Percentiles rank a stretch among this genome's conserved stretches.
Conservation (phyloP, 2,888 invertebrate genomes). For the Sinotaia quadrata region DNA sequence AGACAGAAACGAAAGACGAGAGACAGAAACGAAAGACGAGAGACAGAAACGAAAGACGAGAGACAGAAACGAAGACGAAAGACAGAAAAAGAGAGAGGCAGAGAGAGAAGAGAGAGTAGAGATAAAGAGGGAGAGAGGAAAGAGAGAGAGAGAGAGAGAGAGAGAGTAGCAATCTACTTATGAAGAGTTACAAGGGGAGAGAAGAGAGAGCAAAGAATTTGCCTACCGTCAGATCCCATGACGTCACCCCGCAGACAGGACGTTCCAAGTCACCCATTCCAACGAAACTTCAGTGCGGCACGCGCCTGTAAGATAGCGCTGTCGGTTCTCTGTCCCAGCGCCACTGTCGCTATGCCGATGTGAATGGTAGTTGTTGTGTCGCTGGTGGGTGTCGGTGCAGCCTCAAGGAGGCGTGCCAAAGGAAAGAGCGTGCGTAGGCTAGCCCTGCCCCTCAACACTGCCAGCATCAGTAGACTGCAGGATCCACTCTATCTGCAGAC, state of each 20-base stretch:
- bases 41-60: background rate
- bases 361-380: background rate
- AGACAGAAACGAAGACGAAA: constrained; percentile 3
- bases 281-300: too few species aligned
- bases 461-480: too few species aligned
- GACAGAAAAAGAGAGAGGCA: background rate
- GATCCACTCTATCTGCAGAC: too few species aligned
- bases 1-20: constrained; percentile 10
- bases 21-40: constrained; percentile 3
- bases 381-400: constrained; percentile 2
- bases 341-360: background rate
- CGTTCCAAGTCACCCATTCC: too few species aligned
- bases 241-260: background rate
- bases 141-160: constrained; percentile 13
- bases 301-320: background rate
- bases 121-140: constrained; percentile 1
- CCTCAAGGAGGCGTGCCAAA: background rate
- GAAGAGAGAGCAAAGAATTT: background rate
- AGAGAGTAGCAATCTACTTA: background rate
- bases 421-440: background rate
- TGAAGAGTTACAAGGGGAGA: background rate
- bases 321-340: background rate
- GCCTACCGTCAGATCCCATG: background rate
- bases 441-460: background rate
- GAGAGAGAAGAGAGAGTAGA: background rate